These are phyloP conservation scores for Heliangelus exortis DNA, from an alignment of 2,797 vertebrate genomes.

Conservation along the genomic window DNA sequence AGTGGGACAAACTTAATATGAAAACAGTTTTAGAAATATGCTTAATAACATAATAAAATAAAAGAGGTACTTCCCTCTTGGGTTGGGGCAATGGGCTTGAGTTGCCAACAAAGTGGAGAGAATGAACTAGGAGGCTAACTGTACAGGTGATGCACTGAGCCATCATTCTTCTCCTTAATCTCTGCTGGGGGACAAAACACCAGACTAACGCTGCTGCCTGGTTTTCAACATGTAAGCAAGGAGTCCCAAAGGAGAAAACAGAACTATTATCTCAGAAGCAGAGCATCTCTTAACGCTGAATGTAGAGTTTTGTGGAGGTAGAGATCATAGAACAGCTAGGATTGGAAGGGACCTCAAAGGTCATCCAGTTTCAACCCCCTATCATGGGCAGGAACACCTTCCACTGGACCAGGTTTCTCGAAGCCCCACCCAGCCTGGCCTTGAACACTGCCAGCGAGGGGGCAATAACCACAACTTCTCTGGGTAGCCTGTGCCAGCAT, in stretches of 20 bases:
- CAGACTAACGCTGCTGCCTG: not conserved
- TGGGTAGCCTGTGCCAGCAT: too few relatives aligned
- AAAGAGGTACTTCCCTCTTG: not conserved
- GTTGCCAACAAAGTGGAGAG: not conserved
- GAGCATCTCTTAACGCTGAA: not conserved
- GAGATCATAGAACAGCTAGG: too few relatives aligned
- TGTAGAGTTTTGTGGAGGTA: accelerated
- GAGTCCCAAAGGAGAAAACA: not conserved
- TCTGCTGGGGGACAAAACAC: not conserved
- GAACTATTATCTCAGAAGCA: not conserved
- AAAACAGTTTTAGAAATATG: not conserved
- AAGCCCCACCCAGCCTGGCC: too few relatives aligned
- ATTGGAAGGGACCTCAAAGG: too few relatives aligned
- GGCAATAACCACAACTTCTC: too few relatives aligned
- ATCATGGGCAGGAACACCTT: too few relatives aligned
- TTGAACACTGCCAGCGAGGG: too few relatives aligned
- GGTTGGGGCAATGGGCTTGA: not conserved
- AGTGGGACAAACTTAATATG: not conserved
- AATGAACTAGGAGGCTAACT: not conserved
- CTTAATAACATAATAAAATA: not conserved
- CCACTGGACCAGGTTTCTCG: too few relatives aligned
- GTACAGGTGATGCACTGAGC: not conserved
- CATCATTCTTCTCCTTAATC: not conserved
- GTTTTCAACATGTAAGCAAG: not conserved
- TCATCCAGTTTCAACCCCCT: too few relatives aligned